phyloP scores from a whole-genome alignment of 2,113 vertebrate genomes.

The Daboia siamensis region DNA sequence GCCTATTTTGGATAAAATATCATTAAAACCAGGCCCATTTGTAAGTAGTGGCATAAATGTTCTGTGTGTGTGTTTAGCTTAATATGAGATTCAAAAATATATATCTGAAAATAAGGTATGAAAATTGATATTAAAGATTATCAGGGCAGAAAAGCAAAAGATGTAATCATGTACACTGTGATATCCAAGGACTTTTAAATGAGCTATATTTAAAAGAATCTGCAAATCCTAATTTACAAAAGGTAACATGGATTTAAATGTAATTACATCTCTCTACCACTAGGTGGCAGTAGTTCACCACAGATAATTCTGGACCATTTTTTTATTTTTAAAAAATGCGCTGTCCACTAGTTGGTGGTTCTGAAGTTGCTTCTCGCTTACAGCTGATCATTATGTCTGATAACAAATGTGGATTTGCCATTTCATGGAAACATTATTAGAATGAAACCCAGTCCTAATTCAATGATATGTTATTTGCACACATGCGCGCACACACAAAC shows the following conservation, averaged over 20 bases:
- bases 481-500: not conserved
- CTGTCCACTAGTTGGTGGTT: not conserved
- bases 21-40: not conserved
- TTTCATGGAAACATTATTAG: not conserved
- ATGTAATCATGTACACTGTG: not conserved
- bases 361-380: not conserved
- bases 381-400: not conserved
- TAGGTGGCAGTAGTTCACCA: conserved; percentile 51
- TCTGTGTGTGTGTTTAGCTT: not conserved
- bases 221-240: not conserved
- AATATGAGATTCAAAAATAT: not conserved
- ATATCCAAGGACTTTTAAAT: rapidly evolving
- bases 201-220: not conserved
- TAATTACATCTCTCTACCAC: conserved; percentile 26
- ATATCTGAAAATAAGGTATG: not conserved
- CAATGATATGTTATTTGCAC: not conserved
- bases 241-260: not conserved
- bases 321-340: rapidly evolving
- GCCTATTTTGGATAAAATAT: not conserved
- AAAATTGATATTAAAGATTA: not conserved
- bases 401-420: not conserved
- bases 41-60: not conserved
- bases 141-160: not conserved
- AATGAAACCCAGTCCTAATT: not conserved
- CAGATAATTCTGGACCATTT: not conserved